phyloP scores from a whole-genome alignment of 2,797 vertebrate species.

The Florisuga fusca region DNA sequence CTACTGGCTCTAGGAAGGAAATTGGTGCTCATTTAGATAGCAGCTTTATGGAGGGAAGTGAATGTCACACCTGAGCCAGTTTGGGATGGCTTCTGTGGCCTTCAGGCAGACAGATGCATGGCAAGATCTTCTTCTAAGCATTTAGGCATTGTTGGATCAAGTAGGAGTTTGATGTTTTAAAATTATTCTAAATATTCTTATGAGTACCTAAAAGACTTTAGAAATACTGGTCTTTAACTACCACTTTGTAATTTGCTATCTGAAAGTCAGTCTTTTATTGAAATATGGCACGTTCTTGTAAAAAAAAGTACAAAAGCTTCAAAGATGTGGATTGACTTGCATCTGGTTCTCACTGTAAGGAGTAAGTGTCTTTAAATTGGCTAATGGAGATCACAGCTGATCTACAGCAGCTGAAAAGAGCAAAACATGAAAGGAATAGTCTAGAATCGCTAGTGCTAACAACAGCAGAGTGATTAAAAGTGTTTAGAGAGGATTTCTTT shows the following conservation, averaged over 20 bases:
- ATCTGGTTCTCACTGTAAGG: conserved; percentile 29
- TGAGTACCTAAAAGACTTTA: conserved; percentile 11
- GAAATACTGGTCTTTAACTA: conserved; percentile 20
- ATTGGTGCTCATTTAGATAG: not conserved
- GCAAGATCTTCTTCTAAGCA: not conserved
- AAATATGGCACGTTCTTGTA: conserved; percentile 9
- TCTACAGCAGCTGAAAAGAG: conserved; percentile 20
- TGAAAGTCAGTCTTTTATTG: conserved; percentile 32
- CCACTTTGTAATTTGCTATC: conserved; percentile 24
- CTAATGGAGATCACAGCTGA: conserved; percentile 41
- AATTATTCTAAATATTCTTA: conserved; percentile 18
- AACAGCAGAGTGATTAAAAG: conserved; percentile 34
- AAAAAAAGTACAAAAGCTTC: conserved; percentile 42
- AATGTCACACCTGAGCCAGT: not conserved
- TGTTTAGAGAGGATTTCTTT: conserved; percentile 26
- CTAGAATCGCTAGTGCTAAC: not conserved
- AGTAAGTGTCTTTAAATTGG: conserved; percentile 41
- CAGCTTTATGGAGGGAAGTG: not conserved
- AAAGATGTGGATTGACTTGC: conserved; percentile 28
- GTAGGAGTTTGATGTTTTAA: not conserved
- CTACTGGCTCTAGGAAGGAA: not conserved
- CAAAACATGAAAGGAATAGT: conserved; percentile 12
- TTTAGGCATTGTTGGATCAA: not conserved
- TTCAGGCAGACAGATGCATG: not conserved
- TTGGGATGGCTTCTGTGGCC: not conserved